Evolutionary conservation across 2,888 invertebrate species (phyloP).

Genomic region (Gandaritis pyraliata): DNA sequence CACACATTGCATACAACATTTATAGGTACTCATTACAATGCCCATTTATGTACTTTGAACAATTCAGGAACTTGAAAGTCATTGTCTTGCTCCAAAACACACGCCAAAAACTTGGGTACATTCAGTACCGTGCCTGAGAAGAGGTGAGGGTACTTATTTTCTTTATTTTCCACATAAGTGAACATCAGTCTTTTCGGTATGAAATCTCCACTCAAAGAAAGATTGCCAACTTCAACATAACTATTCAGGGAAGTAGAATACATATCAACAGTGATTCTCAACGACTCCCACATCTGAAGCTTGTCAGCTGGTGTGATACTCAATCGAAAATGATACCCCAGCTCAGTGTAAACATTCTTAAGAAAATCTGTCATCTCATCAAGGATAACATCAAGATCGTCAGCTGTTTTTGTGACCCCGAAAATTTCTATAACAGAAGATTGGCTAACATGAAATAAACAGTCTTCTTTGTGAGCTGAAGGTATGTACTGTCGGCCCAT

Average conservation of each 20-base stretch:
- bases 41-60: slow-evolving; percentile 65
- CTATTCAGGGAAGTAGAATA: slow-evolving; percentile 86
- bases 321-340: slow-evolving; percentile 88
- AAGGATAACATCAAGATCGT: slow-evolving; percentile 81
- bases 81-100: slow-evolving; percentile 87
- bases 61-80: slow-evolving; percentile 64
- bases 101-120: slow-evolving; percentile 89
- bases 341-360: slow-evolving; percentile 85
- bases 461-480: slow-evolving; percentile 63
- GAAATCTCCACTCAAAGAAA: slow-evolving; percentile 89
- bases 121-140: slow-evolving; percentile 90
- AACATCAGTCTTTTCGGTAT: slow-evolving; percentile 91
- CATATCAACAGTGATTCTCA: slow-evolving; percentile 89
- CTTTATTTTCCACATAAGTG: slow-evolving; percentile 85
- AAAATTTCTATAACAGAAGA: slow-evolving; percentile 88
- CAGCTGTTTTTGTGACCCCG: slow-evolving; percentile 77
- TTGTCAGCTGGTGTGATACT: slow-evolving; percentile 85
- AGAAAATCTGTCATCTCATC: slow-evolving; percentile 80
- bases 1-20: neutral
- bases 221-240: slow-evolving; percentile 89
- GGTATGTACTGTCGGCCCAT: slow-evolving; percentile 89
- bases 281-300: slow-evolving; percentile 86
- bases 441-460: slow-evolving; percentile 88
- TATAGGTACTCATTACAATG: slow-evolving; percentile 5
- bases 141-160: slow-evolving; percentile 86